Evolutionary conservation across 1,140 invertebrate genomes (phyloP).

Genomic region (Drosophila seguyi): DNA sequence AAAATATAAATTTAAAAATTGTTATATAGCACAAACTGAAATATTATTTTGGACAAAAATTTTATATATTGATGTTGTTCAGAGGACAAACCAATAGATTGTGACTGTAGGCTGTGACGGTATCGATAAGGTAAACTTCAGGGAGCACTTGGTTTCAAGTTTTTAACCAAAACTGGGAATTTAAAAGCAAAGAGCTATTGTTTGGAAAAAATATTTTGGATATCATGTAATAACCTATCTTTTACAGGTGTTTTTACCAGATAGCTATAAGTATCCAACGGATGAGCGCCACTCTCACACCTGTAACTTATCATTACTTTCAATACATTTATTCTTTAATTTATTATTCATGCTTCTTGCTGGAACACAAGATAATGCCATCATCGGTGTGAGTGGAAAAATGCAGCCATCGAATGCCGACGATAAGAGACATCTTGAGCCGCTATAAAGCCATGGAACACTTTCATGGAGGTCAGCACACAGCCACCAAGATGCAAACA

Average conservation of each 20-base stretch:
- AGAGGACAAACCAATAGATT: too few species aligned
- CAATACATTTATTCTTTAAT: neutral
- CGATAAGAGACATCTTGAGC: neutral
- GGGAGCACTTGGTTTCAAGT: too few species aligned
- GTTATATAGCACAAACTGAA: too few species aligned
- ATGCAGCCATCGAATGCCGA: constrained; percentile 6
- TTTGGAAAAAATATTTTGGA: too few species aligned
- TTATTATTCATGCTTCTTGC: neutral
- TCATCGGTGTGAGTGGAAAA: neutral
- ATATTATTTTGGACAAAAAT: too few species aligned
- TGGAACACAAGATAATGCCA: neutral
- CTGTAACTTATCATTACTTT: neutral
- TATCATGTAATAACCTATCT: too few species aligned
- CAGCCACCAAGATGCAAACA: neutral
- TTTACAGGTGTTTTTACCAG: neutral
- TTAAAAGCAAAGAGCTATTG: too few species aligned
- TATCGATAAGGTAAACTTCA: too few species aligned
- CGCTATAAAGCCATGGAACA: neutral
- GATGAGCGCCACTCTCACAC: neutral
- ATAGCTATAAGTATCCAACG: neutral
- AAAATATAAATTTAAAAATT: too few species aligned
- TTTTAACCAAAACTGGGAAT: too few species aligned
- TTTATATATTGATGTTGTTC: too few species aligned
- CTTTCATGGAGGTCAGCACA: neutral
- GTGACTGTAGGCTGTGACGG: too few species aligned